Conservation (phyloP, 2,888 invertebrate genomes). For the Mythimna pallens region DNA sequence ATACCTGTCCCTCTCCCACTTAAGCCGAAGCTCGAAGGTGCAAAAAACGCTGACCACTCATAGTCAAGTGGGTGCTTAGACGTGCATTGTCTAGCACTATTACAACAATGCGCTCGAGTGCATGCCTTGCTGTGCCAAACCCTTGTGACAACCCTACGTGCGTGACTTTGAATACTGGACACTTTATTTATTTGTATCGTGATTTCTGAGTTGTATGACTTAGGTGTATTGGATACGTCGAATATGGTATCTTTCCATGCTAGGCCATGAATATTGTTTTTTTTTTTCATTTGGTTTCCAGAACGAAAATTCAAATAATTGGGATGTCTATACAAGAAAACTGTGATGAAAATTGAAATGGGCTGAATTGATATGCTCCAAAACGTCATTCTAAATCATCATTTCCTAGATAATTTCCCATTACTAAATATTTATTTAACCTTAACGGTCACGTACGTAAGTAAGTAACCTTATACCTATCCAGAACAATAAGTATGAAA, state of each 20-base stretch:
- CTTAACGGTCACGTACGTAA: too few relatives aligned
- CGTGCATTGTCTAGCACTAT: constrained; percentile 78
- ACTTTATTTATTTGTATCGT: constrained; percentile 38
- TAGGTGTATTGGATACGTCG: constrained; percentile 5
- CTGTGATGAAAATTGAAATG: too few relatives aligned
- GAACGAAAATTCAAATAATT: too few relatives aligned
- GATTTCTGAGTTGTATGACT: constrained; percentile 5
- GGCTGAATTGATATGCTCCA: background rate
- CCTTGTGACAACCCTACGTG: constrained; percentile 63
- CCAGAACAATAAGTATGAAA: too few relatives aligned
- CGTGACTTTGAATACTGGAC: constrained; percentile 59
- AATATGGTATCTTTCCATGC: constrained; percentile 10
- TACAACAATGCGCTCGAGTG: constrained; percentile 75
- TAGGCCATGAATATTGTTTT: constrained; percentile 3
- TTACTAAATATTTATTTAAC: too few relatives aligned
- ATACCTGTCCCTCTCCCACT: constrained; percentile 53
- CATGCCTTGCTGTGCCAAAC: constrained; percentile 61
- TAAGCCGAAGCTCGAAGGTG: constrained; percentile 62
- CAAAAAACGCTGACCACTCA: constrained; percentile 85
- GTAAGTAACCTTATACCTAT: too few relatives aligned
- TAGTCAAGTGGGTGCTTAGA: constrained; percentile 77
- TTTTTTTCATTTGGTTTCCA: background rate
- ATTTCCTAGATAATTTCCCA: too few relatives aligned
- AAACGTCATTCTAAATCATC: too few relatives aligned
- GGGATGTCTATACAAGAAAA: too few relatives aligned